Percentiles rank a stretch among this genome's conserved stretches.
Evolutionary conservation across 1,140 invertebrate genomes (phyloP).

Genomic region (Formica selysi): DNA sequence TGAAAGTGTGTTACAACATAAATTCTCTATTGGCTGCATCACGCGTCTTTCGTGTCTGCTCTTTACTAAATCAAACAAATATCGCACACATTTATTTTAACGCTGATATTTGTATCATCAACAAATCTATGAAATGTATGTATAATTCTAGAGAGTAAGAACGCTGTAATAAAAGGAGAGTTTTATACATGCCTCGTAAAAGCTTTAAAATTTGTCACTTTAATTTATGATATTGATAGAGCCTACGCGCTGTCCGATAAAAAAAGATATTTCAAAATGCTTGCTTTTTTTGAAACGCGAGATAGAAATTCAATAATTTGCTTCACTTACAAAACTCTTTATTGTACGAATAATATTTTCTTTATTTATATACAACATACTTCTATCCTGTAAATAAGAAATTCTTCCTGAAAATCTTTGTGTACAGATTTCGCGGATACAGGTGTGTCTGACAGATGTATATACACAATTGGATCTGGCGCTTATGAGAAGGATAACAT

Average conservation of each 20-base stretch:
- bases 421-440: neutral
- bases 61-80: constrained; percentile 32
- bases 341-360: neutral
- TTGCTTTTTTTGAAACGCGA: neutral
- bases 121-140: neutral
- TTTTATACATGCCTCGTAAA: neutral
- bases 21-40: neutral
- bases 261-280: neutral
- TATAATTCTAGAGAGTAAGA: constrained; percentile 9
- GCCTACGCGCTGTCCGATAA: neutral
- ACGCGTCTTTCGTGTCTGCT: neutral
- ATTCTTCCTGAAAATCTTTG: neutral
- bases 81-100: neutral
- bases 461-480: neutral
- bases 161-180: neutral
- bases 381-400: neutral
- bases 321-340: neutral
- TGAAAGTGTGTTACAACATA: neutral
- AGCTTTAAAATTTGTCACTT: neutral
- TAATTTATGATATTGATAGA: neutral
- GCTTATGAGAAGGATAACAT: neutral
- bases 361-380: neutral
- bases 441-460: neutral
- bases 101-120: neutral
- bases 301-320: neutral